Evolutionary conservation across 2,113 vertebrate genomes (phyloP).

Genomic region (Lepidothrix coronata): DNA sequence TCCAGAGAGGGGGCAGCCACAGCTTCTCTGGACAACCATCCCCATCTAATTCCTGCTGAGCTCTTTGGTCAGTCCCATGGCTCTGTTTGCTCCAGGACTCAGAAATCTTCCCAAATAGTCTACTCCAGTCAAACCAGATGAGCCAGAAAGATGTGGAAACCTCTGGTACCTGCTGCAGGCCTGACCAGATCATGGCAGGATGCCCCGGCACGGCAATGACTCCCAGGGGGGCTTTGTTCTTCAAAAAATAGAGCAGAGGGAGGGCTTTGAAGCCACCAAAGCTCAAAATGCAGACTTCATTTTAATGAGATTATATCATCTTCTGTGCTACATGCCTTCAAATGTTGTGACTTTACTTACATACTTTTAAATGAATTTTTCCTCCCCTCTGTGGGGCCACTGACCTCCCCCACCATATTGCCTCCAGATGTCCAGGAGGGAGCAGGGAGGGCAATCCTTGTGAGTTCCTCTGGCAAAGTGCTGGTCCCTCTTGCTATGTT

Average conservation of each 20-base stretch:
- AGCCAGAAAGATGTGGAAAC: not conserved
- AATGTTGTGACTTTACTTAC: not conserved
- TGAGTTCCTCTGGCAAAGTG: not conserved
- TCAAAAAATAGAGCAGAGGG: not conserved
- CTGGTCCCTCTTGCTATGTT: fast-evolving
- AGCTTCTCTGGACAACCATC: not conserved
- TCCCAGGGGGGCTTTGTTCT: not conserved
- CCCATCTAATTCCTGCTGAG: not conserved
- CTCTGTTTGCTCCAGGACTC: not conserved
- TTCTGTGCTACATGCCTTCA: not conserved
- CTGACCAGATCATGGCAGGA: not conserved
- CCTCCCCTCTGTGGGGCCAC: fast-evolving
- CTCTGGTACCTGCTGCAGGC: not conserved
- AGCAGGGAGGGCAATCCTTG: not conserved
- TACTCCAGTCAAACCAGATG: not conserved
- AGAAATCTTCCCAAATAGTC: not conserved
- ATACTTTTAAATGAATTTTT: not conserved
- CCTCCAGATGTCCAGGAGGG: not conserved
- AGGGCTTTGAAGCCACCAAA: not conserved
- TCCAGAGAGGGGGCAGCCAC: not conserved
- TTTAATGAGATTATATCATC: not conserved
- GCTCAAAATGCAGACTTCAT: not conserved
- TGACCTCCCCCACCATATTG: not conserved
- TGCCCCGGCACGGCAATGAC: fast-evolving
- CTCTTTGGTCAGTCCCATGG: not conserved